phyloP scores from a whole-genome alignment of 2,113 vertebrate genomes.

The Montifringilla adamsi region DNA sequence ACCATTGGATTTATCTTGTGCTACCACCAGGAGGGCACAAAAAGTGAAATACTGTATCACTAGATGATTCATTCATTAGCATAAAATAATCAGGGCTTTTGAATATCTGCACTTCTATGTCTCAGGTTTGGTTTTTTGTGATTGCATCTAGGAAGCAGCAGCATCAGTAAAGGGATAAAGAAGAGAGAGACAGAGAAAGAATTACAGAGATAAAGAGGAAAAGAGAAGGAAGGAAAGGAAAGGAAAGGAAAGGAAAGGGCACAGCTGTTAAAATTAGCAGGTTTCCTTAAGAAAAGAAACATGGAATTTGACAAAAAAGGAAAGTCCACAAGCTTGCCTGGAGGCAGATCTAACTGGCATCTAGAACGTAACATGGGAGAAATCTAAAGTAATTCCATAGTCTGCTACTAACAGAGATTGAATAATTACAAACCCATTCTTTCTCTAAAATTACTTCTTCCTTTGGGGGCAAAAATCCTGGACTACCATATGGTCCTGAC shows the following conservation, averaged over 20 bases:
- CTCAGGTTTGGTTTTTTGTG: constrained; percentile 9
- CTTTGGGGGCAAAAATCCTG: not conserved
- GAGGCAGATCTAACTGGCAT: not conserved
- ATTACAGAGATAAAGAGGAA: not conserved
- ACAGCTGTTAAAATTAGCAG: not conserved
- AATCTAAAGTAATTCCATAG: constrained; percentile 23
- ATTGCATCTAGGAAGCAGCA: constrained; percentile 16
- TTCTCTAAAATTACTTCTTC: not conserved
- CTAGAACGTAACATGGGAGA: not conserved
- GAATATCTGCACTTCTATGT: constrained; percentile 37
- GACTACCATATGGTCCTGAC: not conserved
- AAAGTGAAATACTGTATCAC: constrained; percentile 75
- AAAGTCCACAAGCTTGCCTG: not conserved
- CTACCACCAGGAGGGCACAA: constrained; percentile 78
- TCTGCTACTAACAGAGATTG: constrained; percentile 1
- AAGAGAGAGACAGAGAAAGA: not conserved
- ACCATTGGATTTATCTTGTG: constrained; percentile 74
- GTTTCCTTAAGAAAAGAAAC: not conserved
- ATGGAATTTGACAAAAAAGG: not conserved
- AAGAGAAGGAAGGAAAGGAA: too few relatives aligned
- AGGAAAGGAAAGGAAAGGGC: accelerated
- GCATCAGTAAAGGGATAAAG: not conserved
- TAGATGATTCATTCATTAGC: constrained; percentile 73
- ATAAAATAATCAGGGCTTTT: constrained; percentile 70
- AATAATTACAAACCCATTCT: not conserved